Evolutionary conservation across 35 echinoderm and acorn worm species (phyloP).

Genomic region (Diadema setosum): DNA sequence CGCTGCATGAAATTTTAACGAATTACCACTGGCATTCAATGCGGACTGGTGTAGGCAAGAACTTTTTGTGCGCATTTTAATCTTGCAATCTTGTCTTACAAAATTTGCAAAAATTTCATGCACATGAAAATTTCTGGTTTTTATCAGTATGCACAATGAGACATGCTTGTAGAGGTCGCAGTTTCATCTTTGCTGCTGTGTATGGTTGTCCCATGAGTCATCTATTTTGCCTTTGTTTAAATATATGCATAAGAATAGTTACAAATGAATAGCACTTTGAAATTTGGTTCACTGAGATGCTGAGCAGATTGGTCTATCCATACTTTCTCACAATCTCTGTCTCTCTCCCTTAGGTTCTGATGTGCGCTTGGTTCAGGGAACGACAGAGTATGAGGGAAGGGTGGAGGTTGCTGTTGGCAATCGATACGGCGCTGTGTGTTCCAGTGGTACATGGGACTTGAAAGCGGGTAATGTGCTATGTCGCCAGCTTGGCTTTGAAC

Average conservation of each 20-base stretch:
- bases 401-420: background rate
- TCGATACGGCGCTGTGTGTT: background rate
- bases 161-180: background rate
- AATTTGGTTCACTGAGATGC: no score
- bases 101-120: no score
- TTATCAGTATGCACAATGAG: no score
- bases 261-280: no score
- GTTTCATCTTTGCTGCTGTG: background rate
- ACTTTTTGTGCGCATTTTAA: no score
- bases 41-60: no score
- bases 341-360: background rate
- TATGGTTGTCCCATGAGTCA: background rate
- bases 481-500: background rate
- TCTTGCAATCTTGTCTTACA: no score
- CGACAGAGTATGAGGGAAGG: background rate
- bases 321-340: background rate
- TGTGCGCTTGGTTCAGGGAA: background rate
- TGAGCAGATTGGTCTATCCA: no score
- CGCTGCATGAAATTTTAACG: no score
- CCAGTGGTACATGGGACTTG: background rate
- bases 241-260: background rate
- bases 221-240: background rate
- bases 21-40: no score
- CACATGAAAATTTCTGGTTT: no score
- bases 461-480: background rate